These are phyloP conservation scores for Diaprepes abbreviatus DNA, from an alignment of 2,888 invertebrate species.

Conservation along the genomic window DNA sequence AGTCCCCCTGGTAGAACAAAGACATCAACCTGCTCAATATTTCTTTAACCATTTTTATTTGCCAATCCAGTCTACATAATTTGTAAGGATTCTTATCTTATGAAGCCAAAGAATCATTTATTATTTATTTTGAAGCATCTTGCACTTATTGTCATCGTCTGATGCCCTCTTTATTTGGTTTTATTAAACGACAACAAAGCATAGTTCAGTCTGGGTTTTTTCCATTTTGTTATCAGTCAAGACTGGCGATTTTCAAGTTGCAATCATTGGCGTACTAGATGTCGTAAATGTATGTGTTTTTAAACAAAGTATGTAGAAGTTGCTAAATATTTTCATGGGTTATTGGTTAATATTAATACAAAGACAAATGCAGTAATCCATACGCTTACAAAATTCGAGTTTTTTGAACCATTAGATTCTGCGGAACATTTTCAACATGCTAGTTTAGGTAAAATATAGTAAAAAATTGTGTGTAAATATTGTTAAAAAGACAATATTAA, in stretches of 20 bases:
- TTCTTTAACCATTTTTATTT: constrained; percentile 13
- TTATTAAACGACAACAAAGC: constrained; percentile 31
- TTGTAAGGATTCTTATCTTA: constrained; percentile 28
- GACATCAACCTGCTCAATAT: constrained; percentile 4
- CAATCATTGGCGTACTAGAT: background rate
- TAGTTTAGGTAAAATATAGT: no score
- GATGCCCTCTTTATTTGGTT: constrained; percentile 33
- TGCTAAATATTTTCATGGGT: no score
- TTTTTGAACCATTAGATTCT: no score
- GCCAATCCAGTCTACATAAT: constrained; percentile 6
- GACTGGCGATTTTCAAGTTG: constrained; percentile 5
- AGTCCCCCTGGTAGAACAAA: background rate
- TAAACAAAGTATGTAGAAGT: no score
- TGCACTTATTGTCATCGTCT: constrained; percentile 30
- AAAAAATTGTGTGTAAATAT: no score
- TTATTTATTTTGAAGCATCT: constrained; percentile 28
- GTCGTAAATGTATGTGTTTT: no score
- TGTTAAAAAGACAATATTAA: no score
- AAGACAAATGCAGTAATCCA: no score
- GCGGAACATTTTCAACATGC: no score
- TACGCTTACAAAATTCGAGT: no score
- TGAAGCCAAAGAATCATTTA: constrained; percentile 25
- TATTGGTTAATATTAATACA: no score
- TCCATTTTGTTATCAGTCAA: constrained; percentile 25
- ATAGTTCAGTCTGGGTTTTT: constrained; percentile 15